Percentiles rank a stretch among this genome's conserved stretches.
These are phyloP conservation scores for Meandrusa payeni DNA, from an alignment of 2,888 invertebrate genomes.

Conservation along the genomic window DNA sequence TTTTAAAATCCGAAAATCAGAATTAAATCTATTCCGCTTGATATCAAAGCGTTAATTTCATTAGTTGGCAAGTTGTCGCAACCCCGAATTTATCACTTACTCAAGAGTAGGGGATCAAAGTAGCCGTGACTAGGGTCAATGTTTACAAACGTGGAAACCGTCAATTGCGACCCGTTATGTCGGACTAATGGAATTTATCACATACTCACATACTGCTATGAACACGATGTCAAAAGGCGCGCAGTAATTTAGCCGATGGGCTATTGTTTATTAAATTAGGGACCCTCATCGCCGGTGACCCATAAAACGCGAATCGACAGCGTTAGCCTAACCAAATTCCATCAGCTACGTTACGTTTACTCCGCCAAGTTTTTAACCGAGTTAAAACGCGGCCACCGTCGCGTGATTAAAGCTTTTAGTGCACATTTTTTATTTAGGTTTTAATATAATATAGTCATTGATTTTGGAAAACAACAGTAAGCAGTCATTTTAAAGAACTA, in stretches of 20 bases:
- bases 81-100: conserved; percentile 2
- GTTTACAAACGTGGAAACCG: conserved; percentile 18
- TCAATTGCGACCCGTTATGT: conserved; percentile 6
- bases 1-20: no score
- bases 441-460: no score
- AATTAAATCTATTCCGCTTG: no score
- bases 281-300: conserved; percentile 32
- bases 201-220: conserved; percentile 2
- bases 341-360: conserved; percentile 7
- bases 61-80: background rate
- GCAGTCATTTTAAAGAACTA: no score
- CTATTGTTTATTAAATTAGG: conserved; percentile 34
- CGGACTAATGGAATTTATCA: conserved; percentile 16
- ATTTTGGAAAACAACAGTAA: no score
- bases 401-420: conserved; percentile 11
- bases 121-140: conserved; percentile 1
- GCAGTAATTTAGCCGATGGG: conserved; percentile 19
- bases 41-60: conserved; percentile 4
- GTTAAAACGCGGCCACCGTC: conserved; percentile 10
- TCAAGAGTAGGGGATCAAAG: conserved; percentile 16
- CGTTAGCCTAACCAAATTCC: conserved; percentile 23
- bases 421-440: background rate
- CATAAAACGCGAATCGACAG: conserved; percentile 33
- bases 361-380: conserved; percentile 21
- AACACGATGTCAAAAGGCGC: conserved; percentile 3